Conservation (phyloP, 2,888 invertebrate species). For the Parascotia fuliginaria region DNA sequence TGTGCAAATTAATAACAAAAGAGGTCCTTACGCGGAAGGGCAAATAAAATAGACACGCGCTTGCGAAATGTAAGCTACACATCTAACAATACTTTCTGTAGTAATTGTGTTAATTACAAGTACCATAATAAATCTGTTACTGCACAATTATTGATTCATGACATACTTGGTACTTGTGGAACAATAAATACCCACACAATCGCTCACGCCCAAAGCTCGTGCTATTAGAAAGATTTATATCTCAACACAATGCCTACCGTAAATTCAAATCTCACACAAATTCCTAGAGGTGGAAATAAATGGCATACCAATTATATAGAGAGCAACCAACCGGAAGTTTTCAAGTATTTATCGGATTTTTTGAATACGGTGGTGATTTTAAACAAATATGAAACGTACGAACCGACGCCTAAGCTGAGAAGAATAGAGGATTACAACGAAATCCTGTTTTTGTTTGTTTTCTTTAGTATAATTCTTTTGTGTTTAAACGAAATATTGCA, state of each 20-base stretch:
- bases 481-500: conserved; percentile 38
- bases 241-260: conserved; percentile 66
- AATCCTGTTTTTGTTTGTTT: conserved; percentile 85
- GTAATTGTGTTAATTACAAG: conserved; percentile 41
- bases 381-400: conserved; percentile 78
- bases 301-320: conserved; percentile 77
- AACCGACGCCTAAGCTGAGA: conserved; percentile 68
- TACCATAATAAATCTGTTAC: conserved; percentile 52
- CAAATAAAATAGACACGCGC: conserved; percentile 13
- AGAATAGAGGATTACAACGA: conserved; percentile 79
- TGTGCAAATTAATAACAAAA: conserved; percentile 8
- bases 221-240: conserved; percentile 80
- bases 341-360: conserved; percentile 73
- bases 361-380: conserved; percentile 69
- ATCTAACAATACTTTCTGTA: conserved; percentile 26
- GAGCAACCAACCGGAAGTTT: conserved; percentile 79
- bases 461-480: conserved; percentile 77
- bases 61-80: not conserved
- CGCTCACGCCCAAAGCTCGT: conserved; percentile 73
- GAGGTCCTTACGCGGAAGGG: conserved; percentile 19
- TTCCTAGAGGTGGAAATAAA: conserved; percentile 76
- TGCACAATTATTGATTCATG: conserved; percentile 39
- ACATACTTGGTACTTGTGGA: conserved; percentile 62
- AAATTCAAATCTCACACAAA: conserved; percentile 72
- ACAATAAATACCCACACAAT: conserved; percentile 65